These are phyloP conservation scores for Enteromius viviparus DNA, from an alignment of 2,797 vertebrate genomes.

Conservation along the genomic window DNA sequence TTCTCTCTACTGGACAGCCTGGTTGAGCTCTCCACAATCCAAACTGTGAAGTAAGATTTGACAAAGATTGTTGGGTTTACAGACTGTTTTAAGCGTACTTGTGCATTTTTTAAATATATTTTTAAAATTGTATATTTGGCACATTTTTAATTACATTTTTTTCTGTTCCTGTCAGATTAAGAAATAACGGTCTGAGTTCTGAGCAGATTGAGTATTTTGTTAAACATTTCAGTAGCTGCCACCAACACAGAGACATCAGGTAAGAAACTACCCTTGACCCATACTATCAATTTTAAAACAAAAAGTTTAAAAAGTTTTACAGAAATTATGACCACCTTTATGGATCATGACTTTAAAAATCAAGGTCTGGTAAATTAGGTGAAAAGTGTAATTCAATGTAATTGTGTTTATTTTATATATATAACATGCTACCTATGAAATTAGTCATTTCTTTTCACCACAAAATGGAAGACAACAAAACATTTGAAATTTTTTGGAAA, in stretches of 20 bases:
- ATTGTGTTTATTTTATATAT: background rate
- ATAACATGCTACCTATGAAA: background rate
- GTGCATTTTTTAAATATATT: background rate
- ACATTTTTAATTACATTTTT: background rate
- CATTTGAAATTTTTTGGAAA: background rate
- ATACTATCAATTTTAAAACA: background rate
- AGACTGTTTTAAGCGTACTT: background rate
- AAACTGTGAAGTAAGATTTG: slow-evolving; percentile 49
- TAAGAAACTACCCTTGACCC: slow-evolving; percentile 24
- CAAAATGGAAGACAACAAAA: background rate
- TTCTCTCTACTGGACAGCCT: slow-evolving; percentile 50
- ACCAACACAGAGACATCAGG: slow-evolving; percentile 41
- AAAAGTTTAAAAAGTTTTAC: background rate
- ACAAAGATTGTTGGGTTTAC: background rate
- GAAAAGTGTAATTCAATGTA: background rate
- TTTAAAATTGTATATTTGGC: background rate
- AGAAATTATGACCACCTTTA: background rate
- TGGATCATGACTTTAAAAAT: background rate
- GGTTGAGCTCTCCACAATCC: slow-evolving; percentile 49
- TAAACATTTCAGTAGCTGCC: slow-evolving; percentile 14
- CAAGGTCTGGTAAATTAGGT: background rate
- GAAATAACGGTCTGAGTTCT: slow-evolving; percentile 43
- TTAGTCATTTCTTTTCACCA: background rate
- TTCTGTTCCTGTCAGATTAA: slow-evolving; percentile 37
- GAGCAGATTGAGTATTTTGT: slow-evolving; percentile 50